Base-by-base conservation (phyloP, 2,797 vertebrate genomes). In the Phoxinus dragarum region DNA sequence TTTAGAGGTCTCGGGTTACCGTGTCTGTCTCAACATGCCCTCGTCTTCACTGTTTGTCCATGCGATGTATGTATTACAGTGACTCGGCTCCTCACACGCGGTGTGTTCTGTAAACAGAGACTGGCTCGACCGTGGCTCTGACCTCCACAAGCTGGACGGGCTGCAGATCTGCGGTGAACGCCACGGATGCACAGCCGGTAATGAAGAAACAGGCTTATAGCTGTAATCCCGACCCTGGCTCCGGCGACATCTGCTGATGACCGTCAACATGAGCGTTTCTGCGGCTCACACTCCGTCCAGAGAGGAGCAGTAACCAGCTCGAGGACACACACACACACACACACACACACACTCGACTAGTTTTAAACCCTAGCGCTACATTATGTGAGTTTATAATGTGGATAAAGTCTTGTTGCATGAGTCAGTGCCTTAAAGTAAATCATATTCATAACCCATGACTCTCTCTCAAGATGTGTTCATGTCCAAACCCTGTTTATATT, bases 231-330 rank as follows among this genome's bases (percentile, higher is more conserved):
- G 38, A 40, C 2, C 6, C 40, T 8, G 9, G 12, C 44, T 89
- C 42, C 27, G 80, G 3, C 31, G 84, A 84, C 88, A 89, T 88
- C 88, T 89, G 86, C n/a, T 81, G 82, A 87, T 38, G 68, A 82
- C 64, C n/a, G 23, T 90, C 89, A 90, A 86, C 88, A 80, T 61
- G 40, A 23, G n/a, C 49, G 64, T 27, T 67, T 82, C 36, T 64
- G 56, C 64, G 16, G 19, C 40, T 79, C 34, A 40, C n/a, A 40
- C 67, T 47, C 49, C 52, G 34, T 86, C 71, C 61, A 77, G 0
- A 59, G 59, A 64, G 67, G 52, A 71, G 14, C 59, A 3, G 0
- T 80, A 54, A 38, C 6, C 73, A 1, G 47, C 3, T 5, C 31
- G 6, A 54, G 73, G 27, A 23, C 12, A 21, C 71, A 31, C 71